Conservation (phyloP, 2,888 invertebrate species). For the Zygogramma bicolorata region DNA sequence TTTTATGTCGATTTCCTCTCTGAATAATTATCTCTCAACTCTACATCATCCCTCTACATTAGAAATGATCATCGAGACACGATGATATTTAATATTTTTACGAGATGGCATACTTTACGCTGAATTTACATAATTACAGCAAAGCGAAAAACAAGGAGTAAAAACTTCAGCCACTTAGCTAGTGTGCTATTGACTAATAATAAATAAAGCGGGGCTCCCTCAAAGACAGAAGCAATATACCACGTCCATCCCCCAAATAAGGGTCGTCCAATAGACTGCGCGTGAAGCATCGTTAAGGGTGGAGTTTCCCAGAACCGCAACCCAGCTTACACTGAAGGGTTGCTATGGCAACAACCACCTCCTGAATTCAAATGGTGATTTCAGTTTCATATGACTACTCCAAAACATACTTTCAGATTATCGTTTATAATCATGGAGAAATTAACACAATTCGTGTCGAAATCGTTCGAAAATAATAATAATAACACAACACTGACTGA, state of each 20-base stretch:
- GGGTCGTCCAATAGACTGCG: constrained; percentile 48
- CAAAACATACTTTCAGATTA: constrained; percentile 60
- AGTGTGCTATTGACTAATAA: constrained; percentile 65
- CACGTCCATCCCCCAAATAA: constrained; percentile 58
- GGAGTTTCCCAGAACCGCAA: constrained; percentile 57
- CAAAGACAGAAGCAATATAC: constrained; percentile 51
- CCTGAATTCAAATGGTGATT: constrained; percentile 63
- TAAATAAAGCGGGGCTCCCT: constrained; percentile 57
- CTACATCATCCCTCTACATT: constrained; percentile 25
- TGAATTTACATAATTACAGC: constrained; percentile 65
- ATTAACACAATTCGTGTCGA: constrained; percentile 91
- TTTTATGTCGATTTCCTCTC: background rate
- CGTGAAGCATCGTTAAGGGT: constrained; percentile 53
- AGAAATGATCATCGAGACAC: constrained; percentile 36
- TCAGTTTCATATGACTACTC: constrained; percentile 60
- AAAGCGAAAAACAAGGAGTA: constrained; percentile 64
- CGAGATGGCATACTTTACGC: constrained; percentile 57
- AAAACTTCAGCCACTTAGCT: constrained; percentile 66
- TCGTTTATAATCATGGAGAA: constrained; percentile 78
- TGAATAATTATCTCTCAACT: background rate
- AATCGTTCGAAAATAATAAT: constrained; percentile 78
- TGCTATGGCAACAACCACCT: constrained; percentile 63
- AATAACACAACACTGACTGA: constrained; percentile 60
- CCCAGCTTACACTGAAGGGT: constrained; percentile 58
- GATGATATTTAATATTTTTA: constrained; percentile 42